A percentile compares a stretch with the other conserved stretches of the same genome.
Evolutionary conservation across 1,140 invertebrate genomes (phyloP).

Genomic region (Drepana arcuata): DNA sequence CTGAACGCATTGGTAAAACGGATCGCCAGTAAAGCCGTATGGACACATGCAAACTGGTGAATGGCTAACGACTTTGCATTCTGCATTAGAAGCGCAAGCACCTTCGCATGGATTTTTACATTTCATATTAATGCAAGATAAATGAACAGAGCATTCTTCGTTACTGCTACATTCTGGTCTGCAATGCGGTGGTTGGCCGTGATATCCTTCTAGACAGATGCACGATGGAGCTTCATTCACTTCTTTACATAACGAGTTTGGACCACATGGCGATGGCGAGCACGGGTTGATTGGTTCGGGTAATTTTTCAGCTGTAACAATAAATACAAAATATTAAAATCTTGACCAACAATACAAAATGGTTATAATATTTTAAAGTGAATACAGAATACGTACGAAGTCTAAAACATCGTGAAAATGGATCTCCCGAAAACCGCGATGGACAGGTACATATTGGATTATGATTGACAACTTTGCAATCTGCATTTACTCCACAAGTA

Average conservation of each 20-base stretch:
- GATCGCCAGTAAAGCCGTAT: conserved; percentile 76
- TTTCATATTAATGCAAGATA: conserved; percentile 82
- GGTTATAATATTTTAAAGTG: conserved; percentile 1
- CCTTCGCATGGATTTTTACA: conserved; percentile 81
- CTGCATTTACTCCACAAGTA: conserved; percentile 75
- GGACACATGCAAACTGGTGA: conserved; percentile 81
- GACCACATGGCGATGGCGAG: conserved; percentile 85
- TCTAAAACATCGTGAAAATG: conserved; percentile 74
- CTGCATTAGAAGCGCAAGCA: conserved; percentile 78
- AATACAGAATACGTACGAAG: conserved; percentile 63
- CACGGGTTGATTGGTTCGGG: conserved; percentile 77
- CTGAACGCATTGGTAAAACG: conserved; percentile 75
- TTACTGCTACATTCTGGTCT: conserved; percentile 83
- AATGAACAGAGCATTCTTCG: conserved; percentile 81
- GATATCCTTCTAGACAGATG: conserved; percentile 82
- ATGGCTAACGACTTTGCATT: conserved; percentile 84
- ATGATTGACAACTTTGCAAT: conserved; percentile 78
- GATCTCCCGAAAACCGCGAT: conserved; percentile 73
- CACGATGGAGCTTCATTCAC: conserved; percentile 82
- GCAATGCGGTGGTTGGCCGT: conserved; percentile 84
- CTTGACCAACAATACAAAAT: conserved; percentile 2
- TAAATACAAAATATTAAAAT: conserved; percentile 8
- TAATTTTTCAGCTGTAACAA: conserved; percentile 42
- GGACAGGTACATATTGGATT: conserved; percentile 78
- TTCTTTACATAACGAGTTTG: conserved; percentile 83